Conservation (phyloP, 2,888 invertebrate species). For the Andrena chrysosceles region DNA sequence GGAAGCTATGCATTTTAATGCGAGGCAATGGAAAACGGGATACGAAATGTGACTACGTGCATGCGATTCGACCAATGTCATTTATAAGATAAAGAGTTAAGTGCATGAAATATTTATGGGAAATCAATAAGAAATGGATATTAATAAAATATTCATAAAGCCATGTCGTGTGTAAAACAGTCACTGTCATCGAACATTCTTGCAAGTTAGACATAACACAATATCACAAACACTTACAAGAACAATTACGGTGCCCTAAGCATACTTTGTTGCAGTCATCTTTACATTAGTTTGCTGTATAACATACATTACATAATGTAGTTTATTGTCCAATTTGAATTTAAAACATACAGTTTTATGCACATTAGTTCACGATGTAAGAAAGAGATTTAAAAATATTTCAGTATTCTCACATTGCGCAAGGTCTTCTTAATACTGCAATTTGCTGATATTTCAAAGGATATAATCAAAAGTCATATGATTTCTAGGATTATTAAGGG, state of each 20-base stretch:
- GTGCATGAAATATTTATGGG: background rate
- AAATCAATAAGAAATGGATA: slow-evolving; percentile 10
- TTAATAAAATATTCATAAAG: slow-evolving; percentile 23
- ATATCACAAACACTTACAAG: slow-evolving; percentile 80
- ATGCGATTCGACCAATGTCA: background rate
- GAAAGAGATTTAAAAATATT: slow-evolving; percentile 19
- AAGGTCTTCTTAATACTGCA: slow-evolving; percentile 12
- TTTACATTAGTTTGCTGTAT: slow-evolving; percentile 83
- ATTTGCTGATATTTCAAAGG: slow-evolving; percentile 13
- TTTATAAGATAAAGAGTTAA: slow-evolving; percentile 16
- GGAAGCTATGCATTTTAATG: slow-evolving; percentile 9
- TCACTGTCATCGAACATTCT: slow-evolving; percentile 32
- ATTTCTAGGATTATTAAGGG: slow-evolving; percentile 7
- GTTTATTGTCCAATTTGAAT: slow-evolving; percentile 62
- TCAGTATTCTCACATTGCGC: background rate
- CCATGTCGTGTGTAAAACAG: slow-evolving; percentile 34
- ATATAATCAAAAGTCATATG: background rate
- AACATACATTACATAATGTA: slow-evolving; percentile 78
- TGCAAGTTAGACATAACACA: slow-evolving; percentile 65
- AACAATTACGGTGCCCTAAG: slow-evolving; percentile 80
- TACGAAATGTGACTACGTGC: slow-evolving; percentile 36
- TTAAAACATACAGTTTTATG: slow-evolving; percentile 49
- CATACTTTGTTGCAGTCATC: slow-evolving; percentile 79
- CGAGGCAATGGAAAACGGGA: background rate
- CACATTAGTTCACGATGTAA: slow-evolving; percentile 17